Base-by-base conservation (phyloP, 1,140 invertebrate species). In the Agraylea sexmaculata region DNA sequence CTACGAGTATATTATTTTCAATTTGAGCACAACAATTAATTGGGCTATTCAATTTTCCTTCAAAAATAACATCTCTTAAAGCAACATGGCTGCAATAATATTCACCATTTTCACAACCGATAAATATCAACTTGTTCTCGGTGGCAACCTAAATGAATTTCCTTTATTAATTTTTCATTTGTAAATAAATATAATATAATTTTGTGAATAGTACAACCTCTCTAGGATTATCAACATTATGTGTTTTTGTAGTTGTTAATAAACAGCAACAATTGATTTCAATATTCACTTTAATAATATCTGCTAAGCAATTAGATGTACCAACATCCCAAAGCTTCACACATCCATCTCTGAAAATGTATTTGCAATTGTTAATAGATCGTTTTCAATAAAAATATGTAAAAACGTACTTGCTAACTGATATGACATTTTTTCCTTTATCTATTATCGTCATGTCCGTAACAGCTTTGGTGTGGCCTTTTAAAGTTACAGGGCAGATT, bases 251-350 rank as follows among this genome's bases (percentile, higher is more conserved):
- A 28, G 58, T 55, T 37, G 36, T 49, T 13, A 52, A 33, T 34
- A 65, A 37, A 33, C 53, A 51, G 52, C 62, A 66, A 47, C 61
- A 64, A 39, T 64, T 66, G 7, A 66, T 63, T 31, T 54, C 47
- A 3, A 58, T 58, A 43, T 61, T 43, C 49, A 57, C 53, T 60
- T 64, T 34, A 53, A 59, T 31, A 68, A 65, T 36, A 62, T 73
- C 48, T 47, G 44, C 64, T 12, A 83, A 50, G 46, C 74, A 76
- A 16, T 54, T 55, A 21, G 72, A 64, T 57, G 73, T 56, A 23
- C 76, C 75, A 58, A 77, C 75, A 64, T 82, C 76, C 80, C 80
- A 84, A 15, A 82, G 56, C 51, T 72, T 73, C 11, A 72, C 75
- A 36, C 69, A 68, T 19, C 80, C 80, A 70, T 84, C 81, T 51